Conservation (phyloP, 2,113 vertebrate genomes). For the Hucho hucho region DNA sequence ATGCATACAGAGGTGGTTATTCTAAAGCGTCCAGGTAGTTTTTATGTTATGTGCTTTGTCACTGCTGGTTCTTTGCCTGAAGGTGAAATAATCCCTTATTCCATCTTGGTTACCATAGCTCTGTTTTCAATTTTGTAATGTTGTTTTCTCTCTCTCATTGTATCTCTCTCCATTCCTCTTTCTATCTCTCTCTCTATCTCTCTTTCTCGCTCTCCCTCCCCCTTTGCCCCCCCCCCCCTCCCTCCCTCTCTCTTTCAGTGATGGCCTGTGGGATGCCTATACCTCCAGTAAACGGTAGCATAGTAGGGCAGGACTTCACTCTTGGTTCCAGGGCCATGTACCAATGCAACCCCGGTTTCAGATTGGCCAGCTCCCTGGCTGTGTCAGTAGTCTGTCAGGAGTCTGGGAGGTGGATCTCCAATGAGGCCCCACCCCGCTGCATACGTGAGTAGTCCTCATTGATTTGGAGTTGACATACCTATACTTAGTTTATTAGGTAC, state of each 20-base stretch:
- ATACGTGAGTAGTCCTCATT: conserved; percentile 78
- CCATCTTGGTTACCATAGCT: background rate
- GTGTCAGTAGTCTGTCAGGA: conserved; percentile 82
- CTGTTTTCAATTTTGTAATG: background rate
- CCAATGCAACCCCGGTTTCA: conserved; percentile 88
- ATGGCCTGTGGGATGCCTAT: conserved; percentile 91
- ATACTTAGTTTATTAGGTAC: no score
- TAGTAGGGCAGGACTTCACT: conserved; percentile 91
- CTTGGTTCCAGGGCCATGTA: conserved; percentile 88
- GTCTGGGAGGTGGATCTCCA: conserved; percentile 87
- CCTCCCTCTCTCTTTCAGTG: conserved; percentile 65
- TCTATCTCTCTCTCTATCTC: no score
- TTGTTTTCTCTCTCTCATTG: conserved; percentile 4
- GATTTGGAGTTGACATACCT: background rate
- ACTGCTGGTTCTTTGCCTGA: background rate
- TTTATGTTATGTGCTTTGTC: background rate
- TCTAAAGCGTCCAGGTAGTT: background rate
- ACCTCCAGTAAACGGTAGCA: conserved; percentile 85
- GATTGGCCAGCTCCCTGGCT: conserved; percentile 72
- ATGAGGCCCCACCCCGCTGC: conserved; percentile 83
- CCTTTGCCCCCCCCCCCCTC: background rate
- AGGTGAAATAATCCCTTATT: background rate
- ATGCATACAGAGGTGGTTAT: conserved; percentile 37
- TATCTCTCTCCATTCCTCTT: background rate
- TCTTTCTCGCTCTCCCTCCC: background rate